Evolutionary conservation across 2,113 vertebrate genomes (phyloP), one percentile per base, ranked within the genome.

Genomic region (Nothobranchius furzeri): DNA sequence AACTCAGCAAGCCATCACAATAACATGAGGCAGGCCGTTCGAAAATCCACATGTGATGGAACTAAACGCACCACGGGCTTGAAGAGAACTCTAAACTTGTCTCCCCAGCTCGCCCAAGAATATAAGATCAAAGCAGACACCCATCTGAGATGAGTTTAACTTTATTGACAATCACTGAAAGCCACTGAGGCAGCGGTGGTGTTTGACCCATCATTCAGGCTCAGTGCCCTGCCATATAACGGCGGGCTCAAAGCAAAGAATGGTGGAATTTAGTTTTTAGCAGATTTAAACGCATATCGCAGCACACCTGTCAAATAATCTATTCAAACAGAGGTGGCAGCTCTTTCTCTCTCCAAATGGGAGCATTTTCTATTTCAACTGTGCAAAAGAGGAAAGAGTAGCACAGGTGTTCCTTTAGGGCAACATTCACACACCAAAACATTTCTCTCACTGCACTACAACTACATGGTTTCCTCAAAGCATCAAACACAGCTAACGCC

Each of bases 141-240:
- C 73, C 85, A 87, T 87, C 76, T 90, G 89, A 46, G 60, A 81
- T 66, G 79, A 11, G 74, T 87, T 71, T 58, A 63, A 76, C 70
- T 80, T 79, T 79, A 84, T 79, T 86, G 82, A 87, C 76, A 73
- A 55, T 85, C 73, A 57, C 48, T 76, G 78, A 84, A 79, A 79
- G 50, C 54, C 65, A 63, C 45, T 3, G 43, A 73, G 79, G 79
- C 73, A 65, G 73, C 72, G 62, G 68, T 57, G 68, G 78, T 65
- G 47, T 75, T 66, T 60, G 64, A 86, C 69, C 79, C 71, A 67
- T 82, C 81, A 70, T 48, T 70, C 72, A 76, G 67, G 9, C 70
- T 65, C 70, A 56, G 64, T 59, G 64, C 64, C 61, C 51, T 50
- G 53, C 74, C 75, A 77, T 74, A 64, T 70, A 63, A 42, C 64